phyloP scores from a whole-genome alignment of 2,113 vertebrate genomes.

The Aegotheles bennettii region DNA sequence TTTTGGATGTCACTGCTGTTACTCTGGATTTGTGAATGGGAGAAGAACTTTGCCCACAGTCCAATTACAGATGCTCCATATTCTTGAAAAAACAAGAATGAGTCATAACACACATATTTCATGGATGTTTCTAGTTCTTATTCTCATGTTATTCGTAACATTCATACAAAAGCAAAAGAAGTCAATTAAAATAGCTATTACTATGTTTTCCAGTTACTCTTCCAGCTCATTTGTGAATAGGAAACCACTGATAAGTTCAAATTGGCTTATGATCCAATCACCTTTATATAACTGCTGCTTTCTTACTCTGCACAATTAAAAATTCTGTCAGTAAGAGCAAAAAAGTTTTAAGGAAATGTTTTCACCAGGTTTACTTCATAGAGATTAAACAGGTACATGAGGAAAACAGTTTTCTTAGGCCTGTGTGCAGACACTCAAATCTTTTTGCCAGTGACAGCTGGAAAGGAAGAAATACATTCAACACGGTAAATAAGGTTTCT shows the following conservation, averaged over 20 bases:
- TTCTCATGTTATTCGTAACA: background rate
- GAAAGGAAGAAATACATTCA: background rate
- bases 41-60: background rate
- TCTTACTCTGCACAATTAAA: background rate
- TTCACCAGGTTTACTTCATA: background rate
- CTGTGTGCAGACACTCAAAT: background rate
- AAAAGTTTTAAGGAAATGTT: background rate
- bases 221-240: background rate
- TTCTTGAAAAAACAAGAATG: background rate
- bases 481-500: background rate
- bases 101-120: background rate
- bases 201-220: background rate
- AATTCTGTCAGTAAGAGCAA: background rate
- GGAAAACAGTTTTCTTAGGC: background rate
- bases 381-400: background rate
- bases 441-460: background rate
- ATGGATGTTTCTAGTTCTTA: background rate
- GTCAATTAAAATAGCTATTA: background rate
- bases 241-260: background rate
- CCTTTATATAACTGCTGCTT: background rate
- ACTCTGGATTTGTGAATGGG: background rate
- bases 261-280: background rate
- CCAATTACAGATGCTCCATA: background rate
- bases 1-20: background rate
- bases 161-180: background rate